These are phyloP conservation scores for Crocodylus rhombifer DNA, from an alignment of 2,797 vertebrate species.

Conservation along the genomic window DNA sequence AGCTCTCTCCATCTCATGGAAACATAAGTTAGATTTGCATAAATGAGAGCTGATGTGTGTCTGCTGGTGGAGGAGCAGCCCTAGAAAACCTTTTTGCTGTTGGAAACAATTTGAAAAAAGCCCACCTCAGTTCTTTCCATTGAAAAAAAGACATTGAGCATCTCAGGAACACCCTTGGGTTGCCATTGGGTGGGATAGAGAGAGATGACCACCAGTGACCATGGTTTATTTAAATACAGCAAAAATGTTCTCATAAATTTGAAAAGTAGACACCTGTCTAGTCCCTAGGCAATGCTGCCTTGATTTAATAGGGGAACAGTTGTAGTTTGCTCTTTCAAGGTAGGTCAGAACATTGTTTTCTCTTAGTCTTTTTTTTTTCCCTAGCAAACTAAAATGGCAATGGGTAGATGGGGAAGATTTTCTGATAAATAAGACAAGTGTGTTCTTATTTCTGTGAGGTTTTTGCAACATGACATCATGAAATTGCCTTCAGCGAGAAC, in stretches of 20 bases:
- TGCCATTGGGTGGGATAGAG: background rate
- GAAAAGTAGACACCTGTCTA: constrained; percentile 16
- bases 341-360: constrained; percentile 8
- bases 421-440: background rate
- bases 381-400: too few relatives aligned
- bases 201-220: background rate
- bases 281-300: background rate
- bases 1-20: background rate
- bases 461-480: background rate
- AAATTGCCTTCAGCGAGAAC: background rate
- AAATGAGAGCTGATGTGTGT: background rate
- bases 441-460: background rate
- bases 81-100: background rate
- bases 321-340: background rate
- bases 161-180: background rate
- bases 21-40: rapidly evolving
- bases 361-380: background rate
- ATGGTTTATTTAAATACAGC: background rate
- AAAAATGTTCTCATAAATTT: constrained; percentile 11
- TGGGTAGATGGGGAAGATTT: background rate
- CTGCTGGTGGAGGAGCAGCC: background rate
- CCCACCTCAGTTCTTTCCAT: background rate
- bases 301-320: background rate
- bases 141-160: constrained; percentile 17
- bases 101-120: too few relatives aligned